Evolutionary conservation across 2,888 invertebrate genomes (phyloP).

Genomic region (Perizoma flavofasciatum): DNA sequence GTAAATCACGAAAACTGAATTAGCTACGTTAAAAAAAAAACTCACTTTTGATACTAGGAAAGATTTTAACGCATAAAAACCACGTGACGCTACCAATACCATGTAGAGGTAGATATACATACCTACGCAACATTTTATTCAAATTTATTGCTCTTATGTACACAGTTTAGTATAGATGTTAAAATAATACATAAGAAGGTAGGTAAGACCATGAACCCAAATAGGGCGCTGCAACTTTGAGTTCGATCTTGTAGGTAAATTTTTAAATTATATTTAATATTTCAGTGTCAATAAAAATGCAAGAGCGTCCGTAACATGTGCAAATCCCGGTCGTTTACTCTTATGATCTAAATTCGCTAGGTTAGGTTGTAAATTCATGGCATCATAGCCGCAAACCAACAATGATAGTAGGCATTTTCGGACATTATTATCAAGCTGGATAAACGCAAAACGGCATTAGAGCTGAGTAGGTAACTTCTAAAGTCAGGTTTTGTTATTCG

Average conservation of each 20-base stretch:
- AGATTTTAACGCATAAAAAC: background rate
- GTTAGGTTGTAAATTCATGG: constrained; percentile 3
- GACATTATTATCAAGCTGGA: too few relatives aligned
- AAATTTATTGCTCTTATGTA: too few relatives aligned
- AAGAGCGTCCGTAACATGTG: constrained; percentile 6
- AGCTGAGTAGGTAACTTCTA: background rate
- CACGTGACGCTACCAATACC: too few relatives aligned
- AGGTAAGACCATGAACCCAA: too few relatives aligned
- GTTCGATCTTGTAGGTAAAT: too few relatives aligned
- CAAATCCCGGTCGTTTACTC: constrained; percentile 13
- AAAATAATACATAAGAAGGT: too few relatives aligned
- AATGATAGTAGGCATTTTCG: constrained; percentile 6
- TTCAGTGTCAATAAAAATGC: constrained; percentile 8
- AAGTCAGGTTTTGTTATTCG: constrained; percentile 1
- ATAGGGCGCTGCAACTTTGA: too few relatives aligned
- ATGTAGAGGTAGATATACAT: too few relatives aligned
- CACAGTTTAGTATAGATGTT: too few relatives aligned
- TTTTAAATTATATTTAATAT: too few relatives aligned
- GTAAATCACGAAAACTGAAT: too few relatives aligned
- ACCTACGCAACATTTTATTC: too few relatives aligned
- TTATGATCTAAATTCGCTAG: constrained; percentile 2
- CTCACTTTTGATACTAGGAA: background rate
- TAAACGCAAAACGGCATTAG: background rate
- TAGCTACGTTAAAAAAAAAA: background rate
- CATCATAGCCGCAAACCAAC: constrained; percentile 1